Percentiles rank a stretch among this genome's conserved stretches.
Evolutionary conservation across 2,797 vertebrate genomes (phyloP).

Genomic region (Artibeus jamaicensis): DNA sequence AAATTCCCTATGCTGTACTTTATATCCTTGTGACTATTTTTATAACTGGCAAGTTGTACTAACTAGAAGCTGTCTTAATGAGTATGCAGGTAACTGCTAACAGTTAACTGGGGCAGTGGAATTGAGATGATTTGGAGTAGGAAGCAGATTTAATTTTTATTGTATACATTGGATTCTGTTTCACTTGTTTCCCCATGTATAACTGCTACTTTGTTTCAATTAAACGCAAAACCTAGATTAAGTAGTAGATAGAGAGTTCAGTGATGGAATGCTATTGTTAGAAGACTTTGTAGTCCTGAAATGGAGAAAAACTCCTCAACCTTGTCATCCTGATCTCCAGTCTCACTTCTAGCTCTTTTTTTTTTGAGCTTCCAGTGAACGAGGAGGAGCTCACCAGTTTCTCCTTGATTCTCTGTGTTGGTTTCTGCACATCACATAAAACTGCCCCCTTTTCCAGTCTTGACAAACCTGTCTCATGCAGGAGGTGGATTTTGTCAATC

Average conservation of each 20-base stretch:
- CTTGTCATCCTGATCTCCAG: neutral
- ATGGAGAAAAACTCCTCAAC: neutral
- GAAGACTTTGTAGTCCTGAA: neutral
- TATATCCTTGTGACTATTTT: neutral
- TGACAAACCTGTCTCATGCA: neutral
- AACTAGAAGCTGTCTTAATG: neutral
- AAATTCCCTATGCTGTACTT: neutral
- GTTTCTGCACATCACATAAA: neutral
- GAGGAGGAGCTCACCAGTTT: neutral
- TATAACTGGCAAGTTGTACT: neutral
- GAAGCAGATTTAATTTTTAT: constrained; percentile 30
- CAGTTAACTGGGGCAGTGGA: neutral
- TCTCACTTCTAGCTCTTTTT: neutral
- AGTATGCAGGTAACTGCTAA: neutral
- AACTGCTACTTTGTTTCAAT: neutral
- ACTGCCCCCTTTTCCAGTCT: neutral
- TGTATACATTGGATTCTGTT: neutral
- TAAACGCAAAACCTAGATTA: neutral
- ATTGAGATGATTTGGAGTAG: neutral
- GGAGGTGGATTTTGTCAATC: neutral
- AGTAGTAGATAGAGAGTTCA: neutral
- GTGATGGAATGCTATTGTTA: neutral
- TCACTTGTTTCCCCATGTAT: neutral
- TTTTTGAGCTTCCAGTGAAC: neutral
- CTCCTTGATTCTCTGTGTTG: neutral